These are phyloP conservation scores for Aptenodytes patagonicus DNA, from an alignment of 2,113 vertebrate genomes.

Conservation along the genomic window DNA sequence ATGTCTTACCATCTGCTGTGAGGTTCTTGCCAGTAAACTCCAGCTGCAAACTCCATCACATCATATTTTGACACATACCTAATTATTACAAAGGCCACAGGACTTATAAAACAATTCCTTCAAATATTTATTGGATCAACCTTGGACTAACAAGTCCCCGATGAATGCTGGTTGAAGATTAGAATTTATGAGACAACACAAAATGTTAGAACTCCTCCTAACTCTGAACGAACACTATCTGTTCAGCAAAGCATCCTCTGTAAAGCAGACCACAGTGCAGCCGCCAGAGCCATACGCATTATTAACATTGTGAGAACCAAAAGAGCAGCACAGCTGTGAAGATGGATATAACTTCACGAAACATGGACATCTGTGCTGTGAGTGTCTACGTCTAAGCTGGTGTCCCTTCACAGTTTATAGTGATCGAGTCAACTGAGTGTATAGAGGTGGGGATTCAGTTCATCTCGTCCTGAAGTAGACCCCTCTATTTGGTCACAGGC, in stretches of 20 bases:
- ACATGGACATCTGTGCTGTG: accelerated
- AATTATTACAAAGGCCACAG: not conserved
- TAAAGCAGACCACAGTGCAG: not conserved
- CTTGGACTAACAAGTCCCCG: not conserved
- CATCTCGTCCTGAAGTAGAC: not conserved
- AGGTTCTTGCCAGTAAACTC: not conserved
- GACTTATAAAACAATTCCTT: not conserved
- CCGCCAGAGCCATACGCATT: not conserved
- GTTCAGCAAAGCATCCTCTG: not conserved
- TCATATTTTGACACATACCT: not conserved
- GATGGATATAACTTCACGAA: not conserved
- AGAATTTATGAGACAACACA: not conserved
- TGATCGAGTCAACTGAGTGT: accelerated
- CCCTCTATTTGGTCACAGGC: not conserved
- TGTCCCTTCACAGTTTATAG: not conserved
- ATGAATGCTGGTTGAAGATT: not conserved
- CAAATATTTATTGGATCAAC: not conserved
- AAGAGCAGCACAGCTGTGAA: not conserved
- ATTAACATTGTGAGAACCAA: not conserved
- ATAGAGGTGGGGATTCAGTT: no score
- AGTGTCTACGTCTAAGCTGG: not conserved
- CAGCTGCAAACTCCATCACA: not conserved
- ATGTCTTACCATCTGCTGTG: not conserved
- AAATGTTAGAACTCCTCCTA: not conserved
- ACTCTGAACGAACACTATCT: not conserved